A percentile compares a stretch with the other conserved stretches of the same genome.
These are phyloP conservation scores for Champsocephalus esox DNA, from an alignment of 2,797 vertebrate species.

Conservation along the genomic window DNA sequence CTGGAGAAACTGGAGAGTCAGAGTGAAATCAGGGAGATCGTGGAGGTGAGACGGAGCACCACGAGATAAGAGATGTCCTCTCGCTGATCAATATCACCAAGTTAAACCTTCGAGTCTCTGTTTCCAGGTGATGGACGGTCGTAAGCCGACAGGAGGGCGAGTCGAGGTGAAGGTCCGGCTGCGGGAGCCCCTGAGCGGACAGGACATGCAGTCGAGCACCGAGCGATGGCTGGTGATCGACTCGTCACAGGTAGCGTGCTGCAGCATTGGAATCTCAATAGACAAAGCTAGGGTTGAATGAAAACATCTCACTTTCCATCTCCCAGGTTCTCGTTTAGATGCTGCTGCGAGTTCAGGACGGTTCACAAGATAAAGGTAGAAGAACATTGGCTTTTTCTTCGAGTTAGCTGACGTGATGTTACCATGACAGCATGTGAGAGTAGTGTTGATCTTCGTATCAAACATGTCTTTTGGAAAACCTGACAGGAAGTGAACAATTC, in stretches of 20 bases:
- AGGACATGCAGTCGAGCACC: slow-evolving; percentile 90
- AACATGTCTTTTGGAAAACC: background rate
- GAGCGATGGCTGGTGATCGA: slow-evolving; percentile 96
- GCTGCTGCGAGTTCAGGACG: slow-evolving; percentile 19
- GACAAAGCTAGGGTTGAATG: background rate
- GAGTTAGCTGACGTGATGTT: no score
- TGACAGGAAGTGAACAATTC: no score
- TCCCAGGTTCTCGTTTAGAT: slow-evolving; percentile 69
- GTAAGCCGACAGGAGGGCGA: slow-evolving; percentile 94
- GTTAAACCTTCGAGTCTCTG: background rate
- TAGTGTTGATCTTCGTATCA: background rate
- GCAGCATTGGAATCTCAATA: background rate
- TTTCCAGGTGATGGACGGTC: slow-evolving; percentile 93
- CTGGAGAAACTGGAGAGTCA: slow-evolving; percentile 93
- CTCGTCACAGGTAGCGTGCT: slow-evolving; percentile 63
- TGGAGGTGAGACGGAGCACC: slow-evolving; percentile 70
- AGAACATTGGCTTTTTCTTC: no score
- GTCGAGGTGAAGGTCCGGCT: slow-evolving; percentile 94
- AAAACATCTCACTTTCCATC: slow-evolving; percentile 2
- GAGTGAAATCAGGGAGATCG: slow-evolving; percentile 95
- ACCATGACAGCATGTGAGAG: no score
- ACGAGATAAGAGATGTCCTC: background rate
- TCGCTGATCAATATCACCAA: background rate
- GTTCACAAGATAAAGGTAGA: slow-evolving; percentile 35
- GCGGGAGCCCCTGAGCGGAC: slow-evolving; percentile 93